Evolutionary conservation across 2,797 vertebrate genomes (phyloP), one percentile per base, ranked within the genome.

Genomic region (Liasis olivaceus): DNA sequence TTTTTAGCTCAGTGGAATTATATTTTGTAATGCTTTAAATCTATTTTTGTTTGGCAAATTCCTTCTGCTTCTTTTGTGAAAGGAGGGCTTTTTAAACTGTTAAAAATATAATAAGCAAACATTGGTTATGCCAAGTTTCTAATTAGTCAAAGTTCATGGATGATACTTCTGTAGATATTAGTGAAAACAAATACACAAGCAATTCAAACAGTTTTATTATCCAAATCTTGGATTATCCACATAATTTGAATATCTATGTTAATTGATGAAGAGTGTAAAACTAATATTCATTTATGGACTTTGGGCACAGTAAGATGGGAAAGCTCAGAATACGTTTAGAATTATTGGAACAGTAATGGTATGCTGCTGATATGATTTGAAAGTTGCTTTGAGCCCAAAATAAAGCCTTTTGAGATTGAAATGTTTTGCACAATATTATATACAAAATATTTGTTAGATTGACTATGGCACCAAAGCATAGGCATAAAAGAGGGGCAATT

Each of bases 91-190:
- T 51, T 89, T 36, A 72, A 36, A 31, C n/a, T 72, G 56, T 89
- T 89, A 72, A 56, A 56, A 69, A 89, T 22, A 72, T n/a, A 89
- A 77, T 89, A 77, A 36, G 31, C n/a, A n/a, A 89, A 56, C 88
- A 89, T 36, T 0, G 56, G 77, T 72, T 72, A 77, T 89, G n/a
- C 51, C 31, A 89, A 89, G 51, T 54, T 63, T n/a, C 88, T 77
- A 72, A 31, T 72, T 69, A 54, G n/a, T 89, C 28, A 89, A 58
- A 89, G 20, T 89, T 64, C 51, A 58, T 56, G 63, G 54, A 89
- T 5, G 47, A n/a, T 89, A 28, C 88, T 62, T 62, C 20, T 58
- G 69, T 77, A 28, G 58, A 81, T 90, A 58, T 42, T 90, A 77
- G 56, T 72, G 56, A 59, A 86, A 86, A 86, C 85, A 86, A 86